Evolutionary conservation across 2,113 vertebrate species (phyloP), one percentile per base, ranked within the genome.

Genomic region (Theropithecus gelada): DNA sequence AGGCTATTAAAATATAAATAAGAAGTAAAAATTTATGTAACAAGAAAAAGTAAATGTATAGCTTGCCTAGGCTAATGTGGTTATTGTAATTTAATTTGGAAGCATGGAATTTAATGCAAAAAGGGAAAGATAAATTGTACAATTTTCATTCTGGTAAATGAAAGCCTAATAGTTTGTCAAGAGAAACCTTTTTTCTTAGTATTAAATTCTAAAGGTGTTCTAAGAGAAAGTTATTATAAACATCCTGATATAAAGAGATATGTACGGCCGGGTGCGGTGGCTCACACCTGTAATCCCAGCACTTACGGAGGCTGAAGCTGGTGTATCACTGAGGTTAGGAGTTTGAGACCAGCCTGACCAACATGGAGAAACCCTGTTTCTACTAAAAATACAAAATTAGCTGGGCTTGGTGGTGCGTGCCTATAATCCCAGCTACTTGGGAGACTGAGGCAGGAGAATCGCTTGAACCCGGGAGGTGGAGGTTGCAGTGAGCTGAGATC

Each of bases 51-150:
- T 83, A 86, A 78, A 92, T 89, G 76, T 83, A 70, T 9, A 88
- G 3, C n/a, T 40, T 84, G 32, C 32, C 25, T 70, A 38, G 68
- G 27, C 50, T 96, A 55, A 80, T 40, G 10, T 76, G 35, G 50
- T 94, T 95, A 30, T 89, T 82, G 10, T 87, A 93, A 64, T 96
- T 93, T 96, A 89, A 27, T 88, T 93, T 89, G 92, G 52, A 82
- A 96, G 91, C 7, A 64, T 82, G 57, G 72, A 93, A 91, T 40
- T 90, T 64, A 95, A 64, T 50, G 40, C 45, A 88, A 91, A 90
- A 96, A 86, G 32, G 38, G 38, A 86, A 90, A 95, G 73, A 88
- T 45, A 72, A 93, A 84, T 87, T 59, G 55, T 16, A 76, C 2
- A 66, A 0, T 93, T 93, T 96, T 94, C 76, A 88, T 83, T 90